phyloP scores from a whole-genome alignment of 2,797 vertebrate genomes.

The Chrysocyon brachyurus region DNA sequence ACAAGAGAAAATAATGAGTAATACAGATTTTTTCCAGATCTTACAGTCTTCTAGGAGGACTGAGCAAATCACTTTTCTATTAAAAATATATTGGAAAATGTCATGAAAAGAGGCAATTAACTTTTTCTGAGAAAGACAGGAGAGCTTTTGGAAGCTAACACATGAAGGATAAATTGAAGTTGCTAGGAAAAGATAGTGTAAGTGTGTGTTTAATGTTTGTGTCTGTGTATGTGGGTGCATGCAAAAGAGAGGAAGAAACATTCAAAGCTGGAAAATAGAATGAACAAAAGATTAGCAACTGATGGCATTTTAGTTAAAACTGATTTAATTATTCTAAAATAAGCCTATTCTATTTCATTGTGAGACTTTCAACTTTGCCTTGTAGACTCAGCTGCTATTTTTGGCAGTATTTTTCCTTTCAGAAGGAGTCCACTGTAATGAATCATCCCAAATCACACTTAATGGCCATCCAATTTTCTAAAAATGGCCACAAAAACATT shows the following conservation, averaged over 20 bases:
- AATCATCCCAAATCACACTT: not conserved
- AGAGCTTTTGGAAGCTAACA: not conserved
- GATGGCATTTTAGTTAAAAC: not conserved
- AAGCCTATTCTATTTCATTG: not conserved
- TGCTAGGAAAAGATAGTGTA: not conserved
- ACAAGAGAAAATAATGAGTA: not conserved
- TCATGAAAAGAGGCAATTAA: not conserved
- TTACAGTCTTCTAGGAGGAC: not conserved
- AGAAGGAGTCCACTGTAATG: not conserved
- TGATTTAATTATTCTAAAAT: constrained; percentile 7
- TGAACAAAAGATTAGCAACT: not conserved
- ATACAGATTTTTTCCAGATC: not conserved
- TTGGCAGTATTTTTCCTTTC: not conserved
- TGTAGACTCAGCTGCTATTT: not conserved
- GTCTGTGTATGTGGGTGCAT: not conserved
- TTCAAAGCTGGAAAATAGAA: not conserved
- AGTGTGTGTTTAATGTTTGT: not conserved
- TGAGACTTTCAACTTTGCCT: not conserved
- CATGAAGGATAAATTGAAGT: not conserved
- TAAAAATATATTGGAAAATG: not conserved
- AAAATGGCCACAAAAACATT: not conserved
- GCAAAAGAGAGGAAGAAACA: not conserved
- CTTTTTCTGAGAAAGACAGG: not conserved
- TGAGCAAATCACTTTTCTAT: not conserved
- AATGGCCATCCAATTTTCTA: too few relatives aligned